Conservation (phyloP, 2,888 invertebrate genomes). For the Eupithecia subfuscata region DNA sequence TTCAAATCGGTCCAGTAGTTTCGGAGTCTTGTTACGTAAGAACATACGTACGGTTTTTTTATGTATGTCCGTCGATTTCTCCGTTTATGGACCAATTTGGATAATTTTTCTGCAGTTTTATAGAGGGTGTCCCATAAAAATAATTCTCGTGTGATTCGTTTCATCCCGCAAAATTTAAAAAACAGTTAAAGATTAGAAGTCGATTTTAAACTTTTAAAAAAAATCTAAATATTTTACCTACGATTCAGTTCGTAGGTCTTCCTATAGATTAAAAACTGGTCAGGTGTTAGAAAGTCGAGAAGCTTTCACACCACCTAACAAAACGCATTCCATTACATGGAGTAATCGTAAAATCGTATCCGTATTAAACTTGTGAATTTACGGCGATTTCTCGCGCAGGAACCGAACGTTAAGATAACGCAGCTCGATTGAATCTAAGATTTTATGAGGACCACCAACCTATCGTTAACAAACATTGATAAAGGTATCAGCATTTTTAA, state of each 20-base stretch:
- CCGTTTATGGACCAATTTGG: no score
- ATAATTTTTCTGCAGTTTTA: no score
- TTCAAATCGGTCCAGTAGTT: no score
- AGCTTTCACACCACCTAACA: background rate
- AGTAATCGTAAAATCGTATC: background rate
- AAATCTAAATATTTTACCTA: background rate
- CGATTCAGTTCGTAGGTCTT: background rate
- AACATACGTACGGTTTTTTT: no score
- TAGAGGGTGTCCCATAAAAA: no score
- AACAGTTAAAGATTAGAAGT: no score
- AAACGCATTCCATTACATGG: background rate
- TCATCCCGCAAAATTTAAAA: no score
- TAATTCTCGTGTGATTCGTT: no score
- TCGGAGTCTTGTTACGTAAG: no score
- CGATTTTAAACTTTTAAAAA: no score
- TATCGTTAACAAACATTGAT: background rate
- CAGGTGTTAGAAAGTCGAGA: background rate
- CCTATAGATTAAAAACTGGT: background rate
- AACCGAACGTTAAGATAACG: background rate
- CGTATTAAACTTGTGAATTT: slow-evolving; percentile 1
- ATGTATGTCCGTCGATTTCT: no score
- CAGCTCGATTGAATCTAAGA: background rate
- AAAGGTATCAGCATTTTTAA: background rate
- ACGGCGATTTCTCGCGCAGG: background rate
- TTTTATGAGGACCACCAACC: slow-evolving; percentile 3